phyloP scores from a whole-genome alignment of 2,888 invertebrate genomes.

The Acholoe squamosa region DNA sequence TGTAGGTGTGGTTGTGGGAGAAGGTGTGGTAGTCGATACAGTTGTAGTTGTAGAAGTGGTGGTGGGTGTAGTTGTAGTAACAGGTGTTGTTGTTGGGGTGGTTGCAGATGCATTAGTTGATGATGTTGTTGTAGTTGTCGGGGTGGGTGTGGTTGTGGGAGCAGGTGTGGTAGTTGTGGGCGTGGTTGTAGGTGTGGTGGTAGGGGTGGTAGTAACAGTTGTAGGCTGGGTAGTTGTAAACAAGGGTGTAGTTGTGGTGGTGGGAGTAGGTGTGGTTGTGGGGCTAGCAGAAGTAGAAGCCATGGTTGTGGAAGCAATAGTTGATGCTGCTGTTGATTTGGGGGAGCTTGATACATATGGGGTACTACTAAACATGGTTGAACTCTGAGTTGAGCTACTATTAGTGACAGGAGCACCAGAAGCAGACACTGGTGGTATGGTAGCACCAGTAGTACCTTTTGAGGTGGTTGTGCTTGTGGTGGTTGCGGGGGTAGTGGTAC shows the following conservation, averaged over 20 bases:
- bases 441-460: conserved; percentile 15
- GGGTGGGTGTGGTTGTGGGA: conserved; percentile 12
- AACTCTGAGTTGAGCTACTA: no score
- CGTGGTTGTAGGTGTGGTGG: not conserved
- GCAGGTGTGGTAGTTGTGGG: not conserved
- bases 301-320: not conserved
- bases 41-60: not conserved
- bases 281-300: not conserved
- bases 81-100: not conserved
- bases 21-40: not conserved
- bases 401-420: not conserved
- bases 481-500: not conserved
- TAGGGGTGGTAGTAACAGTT: not conserved
- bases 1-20: not conserved
- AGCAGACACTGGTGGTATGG: not conserved
- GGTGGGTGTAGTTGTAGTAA: not conserved
- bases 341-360: not conserved
- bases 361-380: conserved; percentile 21
- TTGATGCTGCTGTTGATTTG: not conserved
- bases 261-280: not conserved
- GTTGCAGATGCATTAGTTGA: not conserved
- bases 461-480: not conserved
- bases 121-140: not conserved
- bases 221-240: not conserved
- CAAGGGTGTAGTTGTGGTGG: not conserved